These are phyloP conservation scores for Yponomeuta malinellus DNA, from an alignment of 2,888 invertebrate species.

Conservation along the genomic window DNA sequence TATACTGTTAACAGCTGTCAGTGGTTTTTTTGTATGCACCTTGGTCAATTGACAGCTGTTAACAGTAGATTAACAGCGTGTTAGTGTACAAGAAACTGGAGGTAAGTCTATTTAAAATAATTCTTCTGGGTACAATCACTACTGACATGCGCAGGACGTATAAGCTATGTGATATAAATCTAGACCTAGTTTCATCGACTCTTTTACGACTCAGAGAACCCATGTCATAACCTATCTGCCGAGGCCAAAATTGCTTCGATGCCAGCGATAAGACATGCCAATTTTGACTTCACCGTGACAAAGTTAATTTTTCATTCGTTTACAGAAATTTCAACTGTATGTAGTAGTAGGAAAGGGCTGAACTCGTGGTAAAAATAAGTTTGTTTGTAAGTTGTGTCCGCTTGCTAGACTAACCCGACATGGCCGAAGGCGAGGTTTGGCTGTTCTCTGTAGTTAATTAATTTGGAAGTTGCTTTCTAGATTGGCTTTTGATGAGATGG, in stretches of 20 bases:
- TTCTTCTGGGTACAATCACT: constrained; percentile 18
- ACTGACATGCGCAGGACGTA: constrained; percentile 20
- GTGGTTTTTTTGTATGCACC: no score
- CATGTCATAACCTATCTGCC: constrained; percentile 44
- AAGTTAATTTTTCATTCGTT: not conserved
- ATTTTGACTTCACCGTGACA: constrained; percentile 38
- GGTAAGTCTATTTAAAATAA: no score
- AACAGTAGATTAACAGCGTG: no score
- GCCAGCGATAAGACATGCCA: constrained; percentile 51
- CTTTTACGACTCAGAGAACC: constrained; percentile 36
- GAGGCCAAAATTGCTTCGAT: constrained; percentile 25
- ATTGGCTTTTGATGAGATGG: constrained; percentile 44
- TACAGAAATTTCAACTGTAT: constrained; percentile 2
- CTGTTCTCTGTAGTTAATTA: constrained; percentile 48
- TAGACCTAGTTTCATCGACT: constrained; percentile 29
- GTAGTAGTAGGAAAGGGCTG: not conserved
- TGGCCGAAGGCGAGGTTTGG: constrained; percentile 15
- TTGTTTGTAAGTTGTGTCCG: not conserved
- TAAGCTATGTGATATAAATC: constrained; percentile 21
- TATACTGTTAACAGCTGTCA: no score
- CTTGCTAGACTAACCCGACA: constrained; percentile 11
- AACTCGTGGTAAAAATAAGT: not conserved
- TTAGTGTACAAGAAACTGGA: no score
- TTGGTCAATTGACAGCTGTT: no score
- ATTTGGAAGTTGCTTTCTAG: constrained; percentile 43